Evolutionary conservation across 2,888 invertebrate species (phyloP).

Genomic region (Cheiracanthium punctorium): DNA sequence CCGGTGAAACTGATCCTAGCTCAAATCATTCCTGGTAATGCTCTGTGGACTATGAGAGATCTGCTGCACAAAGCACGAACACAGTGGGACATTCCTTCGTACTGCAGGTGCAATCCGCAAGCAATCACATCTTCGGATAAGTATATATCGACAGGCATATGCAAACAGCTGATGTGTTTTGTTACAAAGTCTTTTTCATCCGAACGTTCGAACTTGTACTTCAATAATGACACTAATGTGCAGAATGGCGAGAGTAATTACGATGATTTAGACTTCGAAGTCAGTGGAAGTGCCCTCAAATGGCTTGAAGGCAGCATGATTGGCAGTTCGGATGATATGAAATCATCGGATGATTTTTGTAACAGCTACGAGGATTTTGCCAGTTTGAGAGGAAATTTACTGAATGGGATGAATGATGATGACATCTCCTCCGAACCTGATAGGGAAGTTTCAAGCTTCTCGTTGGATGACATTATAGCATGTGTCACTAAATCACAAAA

Average conservation of each 20-base stretch:
- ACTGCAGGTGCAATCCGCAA: conserved; percentile 46
- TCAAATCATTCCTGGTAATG: conserved; percentile 92
- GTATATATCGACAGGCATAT: conserved; percentile 41
- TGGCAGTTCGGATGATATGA: background rate
- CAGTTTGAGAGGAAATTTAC: conserved; percentile 1
- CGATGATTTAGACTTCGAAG: conserved; percentile 49
- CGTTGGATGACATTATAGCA: conserved; percentile 85
- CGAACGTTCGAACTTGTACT: background rate
- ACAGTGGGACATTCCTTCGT: conserved; percentile 85
- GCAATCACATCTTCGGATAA: conserved; percentile 19
- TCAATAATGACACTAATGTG: conserved; percentile 6
- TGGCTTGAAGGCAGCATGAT: conserved; percentile 23
- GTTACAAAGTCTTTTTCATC: conserved; percentile 33
- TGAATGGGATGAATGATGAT: background rate
- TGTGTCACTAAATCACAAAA: conserved; percentile 82
- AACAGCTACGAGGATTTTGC: conserved; percentile 42
- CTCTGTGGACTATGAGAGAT: conserved; percentile 77
- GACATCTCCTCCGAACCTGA: conserved; percentile 2
- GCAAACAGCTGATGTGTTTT: conserved; percentile 62
- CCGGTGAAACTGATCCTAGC: conserved; percentile 91
- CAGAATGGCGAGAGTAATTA: conserved; percentile 13
- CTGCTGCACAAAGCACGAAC: conserved; percentile 86
- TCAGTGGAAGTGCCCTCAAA: conserved; percentile 24
- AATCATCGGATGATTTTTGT: conserved; percentile 13
- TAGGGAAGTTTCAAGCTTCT: conserved; percentile 74